phyloP scores from a whole-genome alignment of 1,140 invertebrate species.

The Lepidurus packardi region DNA sequence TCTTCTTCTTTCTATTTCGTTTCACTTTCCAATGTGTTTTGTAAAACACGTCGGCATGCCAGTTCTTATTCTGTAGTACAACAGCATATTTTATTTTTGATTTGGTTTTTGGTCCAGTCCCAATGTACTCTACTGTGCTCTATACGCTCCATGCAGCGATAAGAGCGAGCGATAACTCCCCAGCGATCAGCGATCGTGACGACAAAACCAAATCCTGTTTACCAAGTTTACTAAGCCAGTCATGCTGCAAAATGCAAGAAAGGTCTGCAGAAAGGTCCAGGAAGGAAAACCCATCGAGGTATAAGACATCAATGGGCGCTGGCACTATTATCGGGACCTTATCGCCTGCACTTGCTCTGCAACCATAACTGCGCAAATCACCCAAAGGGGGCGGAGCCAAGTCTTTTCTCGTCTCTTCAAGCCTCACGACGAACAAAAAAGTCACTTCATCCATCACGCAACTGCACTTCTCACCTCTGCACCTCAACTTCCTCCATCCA shows the following conservation, averaged over 20 bases:
- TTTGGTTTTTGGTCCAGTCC: neutral
- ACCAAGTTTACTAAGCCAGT: neutral
- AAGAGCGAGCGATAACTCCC: neutral
- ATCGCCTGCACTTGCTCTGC: slow-evolving; percentile 4
- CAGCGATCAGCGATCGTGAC: slow-evolving; percentile 12
- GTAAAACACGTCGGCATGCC: neutral
- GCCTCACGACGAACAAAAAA: neutral
- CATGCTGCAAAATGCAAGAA: neutral
- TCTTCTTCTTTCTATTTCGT: too few species aligned
- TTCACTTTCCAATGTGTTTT: too few species aligned
- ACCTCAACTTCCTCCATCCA: neutral
- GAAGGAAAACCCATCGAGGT: neutral
- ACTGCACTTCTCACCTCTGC: slow-evolving; percentile 17
- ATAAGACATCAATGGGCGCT: neutral
- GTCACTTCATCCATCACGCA: slow-evolving; percentile 4
- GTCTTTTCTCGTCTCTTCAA: neutral
- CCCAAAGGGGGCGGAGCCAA: neutral
- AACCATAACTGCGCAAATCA: neutral
- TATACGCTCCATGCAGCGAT: neutral
- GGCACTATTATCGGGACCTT: neutral
- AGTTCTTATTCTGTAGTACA: neutral
- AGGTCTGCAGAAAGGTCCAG: too few species aligned
- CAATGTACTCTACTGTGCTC: neutral
- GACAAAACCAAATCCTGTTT: slow-evolving; percentile 1
- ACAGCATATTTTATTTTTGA: neutral